Conservation (phyloP, 2,113 vertebrate genomes). For the Tor tambroides region DNA sequence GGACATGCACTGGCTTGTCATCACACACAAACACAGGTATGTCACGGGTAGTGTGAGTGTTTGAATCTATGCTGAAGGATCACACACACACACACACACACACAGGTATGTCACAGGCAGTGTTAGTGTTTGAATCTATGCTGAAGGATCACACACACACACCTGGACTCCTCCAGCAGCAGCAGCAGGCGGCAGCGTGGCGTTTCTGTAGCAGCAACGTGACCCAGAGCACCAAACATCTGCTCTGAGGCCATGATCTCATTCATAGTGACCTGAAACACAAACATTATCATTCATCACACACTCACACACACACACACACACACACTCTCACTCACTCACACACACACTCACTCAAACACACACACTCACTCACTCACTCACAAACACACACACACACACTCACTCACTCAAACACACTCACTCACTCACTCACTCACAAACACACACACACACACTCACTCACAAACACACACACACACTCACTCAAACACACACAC, state of each 20-base stretch:
- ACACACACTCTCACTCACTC: too few species aligned
- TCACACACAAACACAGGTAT: background rate
- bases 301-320: too few species aligned
- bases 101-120: too few species aligned
- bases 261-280: constrained; percentile 86
- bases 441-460: constrained; percentile 17
- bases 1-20: background rate
- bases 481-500: background rate
- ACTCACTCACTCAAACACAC: too few species aligned
- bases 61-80: too few species aligned
- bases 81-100: constrained; percentile 67
- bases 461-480: too few species aligned
- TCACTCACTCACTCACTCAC: too few species aligned
- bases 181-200: constrained; percentile 86
- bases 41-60: too few species aligned
- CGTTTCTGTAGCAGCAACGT: constrained; percentile 88
- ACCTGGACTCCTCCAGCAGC: constrained; percentile 92
- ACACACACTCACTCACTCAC: background rate
- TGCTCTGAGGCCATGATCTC: constrained; percentile 89
- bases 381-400: too few species aligned
- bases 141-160: constrained; percentile 20
- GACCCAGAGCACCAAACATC: constrained; percentile 90
- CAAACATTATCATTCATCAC: constrained; percentile 20
- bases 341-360: too few species aligned
- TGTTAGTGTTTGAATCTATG: too few species aligned